phyloP scores from a whole-genome alignment of 2,888 invertebrate genomes.

The Nemoura dubitans region DNA sequence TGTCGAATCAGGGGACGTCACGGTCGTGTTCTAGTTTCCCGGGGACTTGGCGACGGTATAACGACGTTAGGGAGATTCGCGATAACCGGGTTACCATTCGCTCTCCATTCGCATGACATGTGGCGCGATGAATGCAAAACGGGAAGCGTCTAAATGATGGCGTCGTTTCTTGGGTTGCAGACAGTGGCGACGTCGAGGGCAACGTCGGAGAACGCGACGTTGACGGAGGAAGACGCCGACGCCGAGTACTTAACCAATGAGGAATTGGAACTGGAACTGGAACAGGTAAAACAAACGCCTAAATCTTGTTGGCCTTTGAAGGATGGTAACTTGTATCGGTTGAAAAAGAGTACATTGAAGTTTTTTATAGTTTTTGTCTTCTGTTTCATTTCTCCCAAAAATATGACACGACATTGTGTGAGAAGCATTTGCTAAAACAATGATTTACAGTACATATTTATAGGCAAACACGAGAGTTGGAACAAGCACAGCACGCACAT shows the following conservation, averaged over 20 bases:
- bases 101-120: not conserved
- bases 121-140: not conserved
- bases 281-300: conserved; percentile 46
- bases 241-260: conserved; percentile 45
- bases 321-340: too few species aligned
- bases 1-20: not conserved
- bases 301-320: too few species aligned
- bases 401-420: not conserved
- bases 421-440: too few species aligned
- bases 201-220: conserved; percentile 39
- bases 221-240: conserved; percentile 42
- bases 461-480: too few species aligned
- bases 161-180: not conserved
- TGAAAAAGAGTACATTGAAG: too few species aligned
- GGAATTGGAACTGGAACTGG: conserved; percentile 47
- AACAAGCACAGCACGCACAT: too few species aligned
- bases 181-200: conserved; percentile 15
- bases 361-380: too few species aligned
- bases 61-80: not conserved
- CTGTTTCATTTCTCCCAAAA: not conserved
- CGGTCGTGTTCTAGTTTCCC: not conserved
- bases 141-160: not conserved
- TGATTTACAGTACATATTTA: too few species aligned
- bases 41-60: not conserved
- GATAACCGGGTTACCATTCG: conserved; percentile 13